Evolutionary conservation across 1,140 invertebrate species (phyloP).

Genomic region (Drosophila varians): DNA sequence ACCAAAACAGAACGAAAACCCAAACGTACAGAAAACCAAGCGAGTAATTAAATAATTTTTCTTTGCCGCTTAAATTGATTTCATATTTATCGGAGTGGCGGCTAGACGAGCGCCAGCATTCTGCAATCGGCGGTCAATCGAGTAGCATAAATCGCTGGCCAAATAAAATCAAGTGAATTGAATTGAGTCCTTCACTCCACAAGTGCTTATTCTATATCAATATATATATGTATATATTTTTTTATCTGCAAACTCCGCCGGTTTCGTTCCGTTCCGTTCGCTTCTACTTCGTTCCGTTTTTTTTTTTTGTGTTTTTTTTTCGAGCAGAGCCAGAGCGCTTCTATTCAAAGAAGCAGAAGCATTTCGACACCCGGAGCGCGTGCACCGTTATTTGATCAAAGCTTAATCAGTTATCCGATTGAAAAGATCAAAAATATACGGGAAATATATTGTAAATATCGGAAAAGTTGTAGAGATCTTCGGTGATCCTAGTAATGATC

Average conservation of each 20-base stretch:
- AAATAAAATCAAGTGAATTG: background rate
- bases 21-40: conserved; percentile 37
- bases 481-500: conserved; percentile 51
- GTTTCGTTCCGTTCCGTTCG: conserved; percentile 31
- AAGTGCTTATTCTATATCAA: no score
- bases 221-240: background rate
- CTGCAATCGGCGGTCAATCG: conserved; percentile 50
- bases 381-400: conserved; percentile 12
- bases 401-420: background rate
- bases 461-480: background rate
- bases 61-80: conserved; percentile 62
- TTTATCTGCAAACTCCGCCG: conserved; percentile 30
- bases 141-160: conserved; percentile 5
- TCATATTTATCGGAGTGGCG: conserved; percentile 70
- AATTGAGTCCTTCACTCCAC: background rate
- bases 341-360: conserved; percentile 47
- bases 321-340: background rate
- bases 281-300: conserved; percentile 21
- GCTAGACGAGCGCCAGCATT: conserved; percentile 64
- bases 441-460: background rate
- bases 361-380: conserved; percentile 47
- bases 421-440: background rate
- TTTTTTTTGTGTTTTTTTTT: conserved; percentile 15
- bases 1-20: conserved; percentile 12
- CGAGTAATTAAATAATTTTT: conserved; percentile 77